Evolutionary conservation across 2,797 vertebrate species (phyloP).

Genomic region (Notamacropus eugenii): DNA sequence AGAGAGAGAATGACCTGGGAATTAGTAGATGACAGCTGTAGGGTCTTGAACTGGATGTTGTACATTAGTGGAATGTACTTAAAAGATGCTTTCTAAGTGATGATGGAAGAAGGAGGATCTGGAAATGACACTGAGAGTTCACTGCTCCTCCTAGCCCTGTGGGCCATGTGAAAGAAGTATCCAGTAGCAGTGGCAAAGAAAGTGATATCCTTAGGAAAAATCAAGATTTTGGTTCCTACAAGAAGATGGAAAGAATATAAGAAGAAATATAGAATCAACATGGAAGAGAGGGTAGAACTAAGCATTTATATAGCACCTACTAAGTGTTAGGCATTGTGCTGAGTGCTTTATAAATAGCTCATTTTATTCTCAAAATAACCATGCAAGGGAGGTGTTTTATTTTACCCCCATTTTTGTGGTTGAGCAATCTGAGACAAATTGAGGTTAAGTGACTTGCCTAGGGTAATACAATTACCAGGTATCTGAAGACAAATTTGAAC

Average conservation of each 20-base stretch:
- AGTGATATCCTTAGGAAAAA: neutral
- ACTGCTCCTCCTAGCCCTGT: neutral
- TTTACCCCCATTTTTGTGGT: neutral
- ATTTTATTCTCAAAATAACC: neutral
- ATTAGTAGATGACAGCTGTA: neutral
- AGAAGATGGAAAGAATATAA: neutral
- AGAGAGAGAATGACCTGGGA: neutral
- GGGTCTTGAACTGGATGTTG: neutral
- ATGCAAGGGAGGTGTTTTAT: neutral
- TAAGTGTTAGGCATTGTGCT: neutral
- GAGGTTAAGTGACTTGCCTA: neutral
- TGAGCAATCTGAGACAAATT: neutral
- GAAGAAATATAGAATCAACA: neutral
- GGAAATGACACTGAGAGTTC: neutral
- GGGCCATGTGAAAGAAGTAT: neutral
- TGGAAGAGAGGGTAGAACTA: neutral
- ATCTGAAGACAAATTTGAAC: neutral
- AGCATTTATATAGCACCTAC: neutral
- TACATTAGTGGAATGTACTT: neutral
- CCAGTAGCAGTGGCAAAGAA: neutral
- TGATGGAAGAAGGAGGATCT: neutral
- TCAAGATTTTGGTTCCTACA: neutral
- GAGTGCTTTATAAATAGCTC: neutral
- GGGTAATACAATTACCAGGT: neutral
- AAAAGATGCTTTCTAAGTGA: neutral